These are phyloP conservation scores for Chaetophractus vellerosus DNA, from an alignment of 2,797 vertebrate genomes.

Conservation along the genomic window DNA sequence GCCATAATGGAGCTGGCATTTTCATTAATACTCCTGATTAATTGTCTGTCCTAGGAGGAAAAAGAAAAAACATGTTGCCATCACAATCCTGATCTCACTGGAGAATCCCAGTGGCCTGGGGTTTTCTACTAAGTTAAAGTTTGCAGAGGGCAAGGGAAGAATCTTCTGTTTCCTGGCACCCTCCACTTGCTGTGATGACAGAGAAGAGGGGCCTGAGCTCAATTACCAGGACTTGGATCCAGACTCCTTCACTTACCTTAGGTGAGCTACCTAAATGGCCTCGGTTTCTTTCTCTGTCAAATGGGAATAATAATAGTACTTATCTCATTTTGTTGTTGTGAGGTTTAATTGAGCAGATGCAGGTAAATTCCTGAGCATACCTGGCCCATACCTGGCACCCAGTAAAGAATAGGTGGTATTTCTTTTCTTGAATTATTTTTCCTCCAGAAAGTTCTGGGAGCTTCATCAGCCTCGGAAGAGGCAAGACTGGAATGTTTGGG, in stretches of 20 bases:
- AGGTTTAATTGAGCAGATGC: background rate
- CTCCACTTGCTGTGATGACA: background rate
- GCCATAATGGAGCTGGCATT: slow-evolving; percentile 73
- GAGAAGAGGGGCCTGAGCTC: background rate
- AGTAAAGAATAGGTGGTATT: rapidly evolving
- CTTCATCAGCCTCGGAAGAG: background rate
- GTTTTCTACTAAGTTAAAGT: background rate
- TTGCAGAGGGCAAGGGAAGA: background rate
- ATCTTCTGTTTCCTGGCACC: background rate
- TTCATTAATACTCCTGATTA: slow-evolving; percentile 81
- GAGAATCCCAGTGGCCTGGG: background rate
- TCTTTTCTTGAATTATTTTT: background rate
- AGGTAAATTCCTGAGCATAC: background rate
- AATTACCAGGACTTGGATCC: background rate
- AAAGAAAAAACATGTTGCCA: background rate
- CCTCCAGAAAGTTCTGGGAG: background rate
- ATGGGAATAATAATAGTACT: background rate
- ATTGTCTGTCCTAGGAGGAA: slow-evolving; percentile 59
- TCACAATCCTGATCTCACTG: background rate
- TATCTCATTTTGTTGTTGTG: background rate
- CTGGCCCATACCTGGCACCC: background rate
- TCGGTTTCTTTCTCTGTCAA: background rate
- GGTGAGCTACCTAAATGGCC: background rate
- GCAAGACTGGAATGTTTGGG: background rate
- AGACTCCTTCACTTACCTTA: background rate